phyloP scores from a whole-genome alignment of 2,113 vertebrate genomes.

The Mesocricetus auratus region DNA sequence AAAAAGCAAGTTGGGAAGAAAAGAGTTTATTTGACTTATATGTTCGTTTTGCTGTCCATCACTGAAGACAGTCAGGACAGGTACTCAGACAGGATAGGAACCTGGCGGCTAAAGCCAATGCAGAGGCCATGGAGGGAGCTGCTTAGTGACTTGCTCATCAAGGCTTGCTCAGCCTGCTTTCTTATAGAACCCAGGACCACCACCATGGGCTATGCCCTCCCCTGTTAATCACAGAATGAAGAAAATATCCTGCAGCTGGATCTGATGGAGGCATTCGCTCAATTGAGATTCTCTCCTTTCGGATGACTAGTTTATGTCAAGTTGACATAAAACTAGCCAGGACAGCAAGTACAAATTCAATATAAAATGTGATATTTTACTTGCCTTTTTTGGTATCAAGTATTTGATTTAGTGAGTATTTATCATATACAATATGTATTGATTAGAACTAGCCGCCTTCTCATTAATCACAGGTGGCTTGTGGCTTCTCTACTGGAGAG shows the following conservation, averaged over 20 bases:
- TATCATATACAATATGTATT: neutral
- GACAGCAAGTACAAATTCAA: neutral
- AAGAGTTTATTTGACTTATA: neutral
- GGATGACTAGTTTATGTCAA: neutral
- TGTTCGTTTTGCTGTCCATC: neutral
- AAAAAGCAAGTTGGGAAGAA: neutral
- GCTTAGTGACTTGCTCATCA: neutral
- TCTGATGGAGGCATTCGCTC: neutral
- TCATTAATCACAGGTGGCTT: neutral
- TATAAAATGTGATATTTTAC: neutral
- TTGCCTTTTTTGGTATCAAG: neutral
- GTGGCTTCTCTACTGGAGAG: neutral
- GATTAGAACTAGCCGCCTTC: neutral
- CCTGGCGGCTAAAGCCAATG: neutral
- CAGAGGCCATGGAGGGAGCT: neutral
- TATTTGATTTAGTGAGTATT: neutral
- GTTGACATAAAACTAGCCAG: neutral
- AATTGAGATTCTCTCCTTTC: neutral
- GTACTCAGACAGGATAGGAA: neutral
- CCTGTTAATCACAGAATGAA: neutral
- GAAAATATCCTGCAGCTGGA: neutral
- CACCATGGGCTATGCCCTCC: neutral
- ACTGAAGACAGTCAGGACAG: neutral
- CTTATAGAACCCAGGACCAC: neutral
- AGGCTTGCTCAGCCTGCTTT: neutral